phyloP scores from a whole-genome alignment of 2,113 vertebrate genomes.

The Penelope pileata region DNA sequence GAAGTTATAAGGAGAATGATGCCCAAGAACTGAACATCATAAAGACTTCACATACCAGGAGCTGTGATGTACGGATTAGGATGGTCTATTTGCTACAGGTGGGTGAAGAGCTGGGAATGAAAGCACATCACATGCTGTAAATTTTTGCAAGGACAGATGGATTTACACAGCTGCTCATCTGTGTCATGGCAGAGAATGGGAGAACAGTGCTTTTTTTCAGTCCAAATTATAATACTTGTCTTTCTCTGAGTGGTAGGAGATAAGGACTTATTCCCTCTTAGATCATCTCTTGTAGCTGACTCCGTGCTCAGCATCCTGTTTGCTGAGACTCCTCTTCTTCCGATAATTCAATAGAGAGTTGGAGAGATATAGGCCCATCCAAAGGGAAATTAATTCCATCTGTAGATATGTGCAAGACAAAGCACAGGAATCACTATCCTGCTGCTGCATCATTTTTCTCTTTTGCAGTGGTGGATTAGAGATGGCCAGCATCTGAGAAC shows the following conservation, averaged over 20 bases:
- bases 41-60: not conserved
- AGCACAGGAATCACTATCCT: not conserved
- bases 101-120: not conserved
- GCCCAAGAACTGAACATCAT: not conserved
- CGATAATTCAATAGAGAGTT: not conserved
- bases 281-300: not conserved
- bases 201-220: not conserved
- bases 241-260: not conserved
- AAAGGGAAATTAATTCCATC: not conserved
- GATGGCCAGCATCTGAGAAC: not conserved
- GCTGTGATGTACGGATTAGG: not conserved
- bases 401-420: not conserved
- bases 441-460: not conserved
- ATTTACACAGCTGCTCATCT: not conserved
- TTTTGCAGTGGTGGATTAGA: not conserved
- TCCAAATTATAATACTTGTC: not conserved
- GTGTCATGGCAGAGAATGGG: not conserved
- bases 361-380: not conserved
- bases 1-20: not conserved
- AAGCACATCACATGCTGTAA: rapidly evolving
- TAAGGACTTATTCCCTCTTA: not conserved
- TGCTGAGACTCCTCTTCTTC: not conserved
- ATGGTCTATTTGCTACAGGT: not conserved
- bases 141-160: not conserved
- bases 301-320: not conserved